A percentile compares a stretch with the other conserved stretches of the same genome.
Evolutionary conservation across 2,113 vertebrate genomes (phyloP).

Genomic region (Potamarius usumacintae): DNA sequence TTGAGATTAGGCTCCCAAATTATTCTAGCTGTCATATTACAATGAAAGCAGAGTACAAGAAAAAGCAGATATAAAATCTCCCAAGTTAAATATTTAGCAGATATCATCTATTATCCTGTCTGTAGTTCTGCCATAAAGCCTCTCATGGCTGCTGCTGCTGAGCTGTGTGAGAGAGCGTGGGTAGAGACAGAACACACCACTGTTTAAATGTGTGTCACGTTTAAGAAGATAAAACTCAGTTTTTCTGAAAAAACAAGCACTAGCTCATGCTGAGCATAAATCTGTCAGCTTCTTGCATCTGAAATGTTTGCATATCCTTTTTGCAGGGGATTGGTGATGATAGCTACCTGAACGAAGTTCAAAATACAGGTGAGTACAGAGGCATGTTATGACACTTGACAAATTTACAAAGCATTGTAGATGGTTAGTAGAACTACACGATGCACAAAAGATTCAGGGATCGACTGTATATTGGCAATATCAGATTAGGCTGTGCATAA

Average conservation of each 20-base stretch:
- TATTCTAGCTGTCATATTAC: neutral
- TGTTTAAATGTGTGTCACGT: slow-evolving; percentile 49
- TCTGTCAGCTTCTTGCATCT: slow-evolving; percentile 36
- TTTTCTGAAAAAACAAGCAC: slow-evolving; percentile 38
- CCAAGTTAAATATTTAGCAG: slow-evolving; percentile 32
- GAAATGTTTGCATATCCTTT: slow-evolving; percentile 6
- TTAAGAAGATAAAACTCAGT: slow-evolving; percentile 41
- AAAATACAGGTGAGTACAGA: slow-evolving; percentile 73
- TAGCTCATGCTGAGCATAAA: slow-evolving; percentile 38
- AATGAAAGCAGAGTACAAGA: slow-evolving; percentile 6
- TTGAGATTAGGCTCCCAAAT: neutral
- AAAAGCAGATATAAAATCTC: slow-evolving; percentile 24
- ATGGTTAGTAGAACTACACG: neutral
- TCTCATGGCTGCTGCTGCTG: slow-evolving; percentile 34
- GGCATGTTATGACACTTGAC: neutral
- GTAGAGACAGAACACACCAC: slow-evolving; percentile 29
- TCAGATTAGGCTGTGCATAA: slow-evolving; percentile 24
- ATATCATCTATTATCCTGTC: slow-evolving; percentile 34
- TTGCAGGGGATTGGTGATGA: slow-evolving; percentile 75
- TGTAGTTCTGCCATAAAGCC: slow-evolving; percentile 31
- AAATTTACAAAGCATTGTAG: neutral
- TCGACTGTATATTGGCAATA: neutral
- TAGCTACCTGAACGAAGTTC: slow-evolving; percentile 77
- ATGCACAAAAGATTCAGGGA: neutral
- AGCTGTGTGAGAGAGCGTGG: slow-evolving; percentile 29